These are phyloP conservation scores for Trachymyrmex septentrionalis DNA, from an alignment of 1,140 invertebrate genomes.

Conservation along the genomic window DNA sequence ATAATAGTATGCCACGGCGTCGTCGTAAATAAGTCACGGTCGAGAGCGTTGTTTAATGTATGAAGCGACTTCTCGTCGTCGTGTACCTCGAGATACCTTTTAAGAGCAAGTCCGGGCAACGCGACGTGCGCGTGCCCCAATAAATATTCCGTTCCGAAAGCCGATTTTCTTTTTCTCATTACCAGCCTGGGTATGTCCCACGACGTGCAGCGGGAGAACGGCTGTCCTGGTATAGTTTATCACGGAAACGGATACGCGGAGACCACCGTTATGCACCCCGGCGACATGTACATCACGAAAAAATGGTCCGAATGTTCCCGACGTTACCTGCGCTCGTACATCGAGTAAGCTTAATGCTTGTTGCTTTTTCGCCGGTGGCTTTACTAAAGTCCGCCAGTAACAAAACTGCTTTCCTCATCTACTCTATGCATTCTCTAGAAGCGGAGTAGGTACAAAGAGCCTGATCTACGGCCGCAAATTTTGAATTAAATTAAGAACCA, in stretches of 20 bases:
- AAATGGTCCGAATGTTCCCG: conserved; percentile 76
- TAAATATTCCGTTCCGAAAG: conserved; percentile 56
- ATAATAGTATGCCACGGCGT: conserved; percentile 52
- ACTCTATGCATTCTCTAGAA: background rate
- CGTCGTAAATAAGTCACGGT: conserved; percentile 64
- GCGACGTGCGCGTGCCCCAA: conserved; percentile 31
- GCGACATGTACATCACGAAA: conserved; percentile 70
- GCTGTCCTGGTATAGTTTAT: conserved; percentile 67
- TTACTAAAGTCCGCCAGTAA: conserved; percentile 37
- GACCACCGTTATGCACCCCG: conserved; percentile 75
- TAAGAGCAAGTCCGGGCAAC: conserved; percentile 45
- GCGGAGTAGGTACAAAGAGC: background rate
- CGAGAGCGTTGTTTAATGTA: conserved; percentile 62
- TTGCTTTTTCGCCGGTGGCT: conserved; percentile 52
- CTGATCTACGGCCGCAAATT: conserved; percentile 38
- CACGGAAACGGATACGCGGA: conserved; percentile 64
- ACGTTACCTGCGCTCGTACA: conserved; percentile 68
- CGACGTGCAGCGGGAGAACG: conserved; percentile 83
- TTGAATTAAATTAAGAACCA: conserved; percentile 48
- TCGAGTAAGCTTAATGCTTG: conserved; percentile 71
- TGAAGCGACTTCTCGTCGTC: conserved; percentile 45
- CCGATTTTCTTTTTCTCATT: conserved; percentile 46
- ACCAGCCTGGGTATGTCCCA: conserved; percentile 88
- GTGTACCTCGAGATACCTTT: conserved; percentile 54
- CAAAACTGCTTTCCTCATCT: conserved; percentile 50